Conservation (phyloP, 2,888 invertebrate species). For the Thyatira batis region DNA sequence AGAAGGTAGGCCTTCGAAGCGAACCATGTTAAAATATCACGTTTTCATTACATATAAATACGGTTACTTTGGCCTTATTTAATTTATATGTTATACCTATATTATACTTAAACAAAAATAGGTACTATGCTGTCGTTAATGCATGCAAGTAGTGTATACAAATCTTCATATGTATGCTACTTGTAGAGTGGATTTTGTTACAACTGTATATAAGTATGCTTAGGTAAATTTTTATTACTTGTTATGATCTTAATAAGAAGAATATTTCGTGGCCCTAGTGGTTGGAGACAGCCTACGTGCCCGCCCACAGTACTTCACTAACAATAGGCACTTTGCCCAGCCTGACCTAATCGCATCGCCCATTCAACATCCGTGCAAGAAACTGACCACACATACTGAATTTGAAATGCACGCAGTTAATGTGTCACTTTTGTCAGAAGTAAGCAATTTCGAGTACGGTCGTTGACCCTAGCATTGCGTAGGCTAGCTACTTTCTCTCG, state of each 20-base stretch:
- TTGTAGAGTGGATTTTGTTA: too few relatives aligned
- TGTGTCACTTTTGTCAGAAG: constrained; percentile 81
- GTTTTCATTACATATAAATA: not conserved
- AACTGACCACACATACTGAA: constrained; percentile 77
- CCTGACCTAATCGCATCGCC: constrained; percentile 63
- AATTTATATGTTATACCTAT: too few relatives aligned
- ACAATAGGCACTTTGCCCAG: constrained; percentile 48
- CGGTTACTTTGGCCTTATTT: too few relatives aligned
- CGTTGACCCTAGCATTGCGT: constrained; percentile 81
- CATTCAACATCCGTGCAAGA: constrained; percentile 69
- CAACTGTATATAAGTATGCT: too few relatives aligned
- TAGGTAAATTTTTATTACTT: not conserved
- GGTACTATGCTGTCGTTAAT: too few relatives aligned
- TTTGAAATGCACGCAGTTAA: constrained; percentile 75
- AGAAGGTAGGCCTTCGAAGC: constrained; percentile 4
- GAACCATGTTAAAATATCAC: not conserved
- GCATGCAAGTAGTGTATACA: too few relatives aligned
- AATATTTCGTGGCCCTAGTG: constrained; percentile 11
- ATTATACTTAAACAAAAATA: too few relatives aligned
- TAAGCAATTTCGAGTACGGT: constrained; percentile 79
- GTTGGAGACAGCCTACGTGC: constrained; percentile 35
- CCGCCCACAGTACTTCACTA: constrained; percentile 31
- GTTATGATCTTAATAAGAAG: constrained; percentile 5
- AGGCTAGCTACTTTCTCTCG: constrained; percentile 81
- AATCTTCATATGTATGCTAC: too few relatives aligned